These are phyloP conservation scores for Diorhabda sublineata DNA, from an alignment of 1,140 invertebrate species.

Conservation along the genomic window DNA sequence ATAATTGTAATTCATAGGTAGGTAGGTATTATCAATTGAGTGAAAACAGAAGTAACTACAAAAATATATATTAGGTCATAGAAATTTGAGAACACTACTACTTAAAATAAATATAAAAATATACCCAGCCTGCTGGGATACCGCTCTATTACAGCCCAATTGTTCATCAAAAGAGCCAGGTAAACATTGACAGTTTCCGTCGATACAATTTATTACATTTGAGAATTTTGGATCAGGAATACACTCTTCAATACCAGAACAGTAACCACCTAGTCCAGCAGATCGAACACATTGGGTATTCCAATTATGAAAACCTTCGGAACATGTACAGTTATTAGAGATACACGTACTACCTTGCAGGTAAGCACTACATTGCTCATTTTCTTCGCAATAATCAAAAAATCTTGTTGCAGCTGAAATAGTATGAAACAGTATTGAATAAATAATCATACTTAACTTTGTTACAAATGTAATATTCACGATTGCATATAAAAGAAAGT, in stretches of 20 bases:
- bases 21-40: no score
- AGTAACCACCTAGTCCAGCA: constrained; percentile 16
- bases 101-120: not conserved
- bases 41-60: no score
- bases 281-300: constrained; percentile 22
- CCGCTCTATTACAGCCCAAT: constrained; percentile 5
- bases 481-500: no score
- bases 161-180: constrained; percentile 13
- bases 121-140: not conserved
- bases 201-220: constrained; percentile 17
- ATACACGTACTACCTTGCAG: constrained; percentile 25
- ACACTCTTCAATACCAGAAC: constrained; percentile 24
- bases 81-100: not conserved
- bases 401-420: constrained; percentile 30
- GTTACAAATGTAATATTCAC: no score
- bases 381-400: constrained; percentile 28
- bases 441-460: no score
- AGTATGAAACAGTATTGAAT: not conserved
- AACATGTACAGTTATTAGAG: constrained; percentile 26
- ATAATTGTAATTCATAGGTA: no score
- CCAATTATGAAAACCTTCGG: constrained; percentile 22
- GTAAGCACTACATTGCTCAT: constrained; percentile 31
- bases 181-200: constrained; percentile 26
- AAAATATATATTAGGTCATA: not conserved
- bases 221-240: constrained; percentile 7